phyloP scores from a whole-genome alignment of 2,797 vertebrate species.

The Somateria mollissima region DNA sequence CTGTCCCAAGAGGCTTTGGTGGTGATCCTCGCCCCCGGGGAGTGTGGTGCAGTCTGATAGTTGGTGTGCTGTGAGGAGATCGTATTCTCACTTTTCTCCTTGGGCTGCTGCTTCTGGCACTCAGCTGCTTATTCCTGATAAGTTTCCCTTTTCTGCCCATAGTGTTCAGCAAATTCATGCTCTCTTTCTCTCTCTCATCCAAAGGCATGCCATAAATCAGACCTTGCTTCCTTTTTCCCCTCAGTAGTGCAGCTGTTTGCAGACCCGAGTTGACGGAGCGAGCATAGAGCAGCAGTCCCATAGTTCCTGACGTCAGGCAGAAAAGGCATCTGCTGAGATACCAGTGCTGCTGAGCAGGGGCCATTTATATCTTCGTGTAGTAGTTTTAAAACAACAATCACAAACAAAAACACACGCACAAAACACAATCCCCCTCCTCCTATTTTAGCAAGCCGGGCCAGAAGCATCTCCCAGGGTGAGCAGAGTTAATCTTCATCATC shows the following conservation, averaged over 20 bases:
- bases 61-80: not conserved
- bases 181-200: not conserved
- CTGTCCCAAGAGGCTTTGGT: not conserved
- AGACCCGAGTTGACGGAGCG: not conserved
- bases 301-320: conserved; percentile 43
- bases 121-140: not conserved
- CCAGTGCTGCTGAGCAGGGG: conserved; percentile 45
- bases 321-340: conserved; percentile 36
- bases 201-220: not conserved
- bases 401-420: not conserved
- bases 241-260: not conserved
- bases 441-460: conserved; percentile 56
- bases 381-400: not conserved
- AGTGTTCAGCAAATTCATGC: fast-evolving
- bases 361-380: conserved; percentile 63
- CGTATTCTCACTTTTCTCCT: not conserved
- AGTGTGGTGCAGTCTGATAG: not conserved
- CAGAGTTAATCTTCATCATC: conserved; percentile 68
- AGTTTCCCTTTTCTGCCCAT: not conserved
- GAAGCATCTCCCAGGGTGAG: conserved; percentile 47
- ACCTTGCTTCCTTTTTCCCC: not conserved
- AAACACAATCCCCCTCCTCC: not conserved
- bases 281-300: not conserved
- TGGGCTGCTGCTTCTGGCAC: not conserved
- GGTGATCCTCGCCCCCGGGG: not conserved